phyloP scores from a whole-genome alignment of 2,797 vertebrate genomes.

The Anguilla obscura region DNA sequence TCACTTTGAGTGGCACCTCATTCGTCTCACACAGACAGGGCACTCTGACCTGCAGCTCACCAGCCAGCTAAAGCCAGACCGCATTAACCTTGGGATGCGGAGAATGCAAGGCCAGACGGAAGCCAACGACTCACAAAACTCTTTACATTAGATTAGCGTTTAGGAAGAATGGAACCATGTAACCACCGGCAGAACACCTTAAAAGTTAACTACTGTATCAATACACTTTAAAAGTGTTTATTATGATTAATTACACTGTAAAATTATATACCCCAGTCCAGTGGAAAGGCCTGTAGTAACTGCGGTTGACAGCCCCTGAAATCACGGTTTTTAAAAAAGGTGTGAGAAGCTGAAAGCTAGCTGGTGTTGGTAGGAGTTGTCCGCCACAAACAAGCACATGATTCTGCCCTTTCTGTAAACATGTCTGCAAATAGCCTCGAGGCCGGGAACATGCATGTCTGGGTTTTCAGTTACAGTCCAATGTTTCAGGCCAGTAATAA shows the following conservation, averaged over 20 bases:
- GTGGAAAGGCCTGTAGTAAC: background rate
- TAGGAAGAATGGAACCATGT: background rate
- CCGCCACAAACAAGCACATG: constrained; percentile 57
- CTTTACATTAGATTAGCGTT: background rate
- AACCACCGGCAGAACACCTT: background rate
- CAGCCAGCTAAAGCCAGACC: background rate
- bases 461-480: constrained; percentile 58
- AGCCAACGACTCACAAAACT: background rate
- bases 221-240: background rate
- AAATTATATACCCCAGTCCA: background rate
- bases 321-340: background rate
- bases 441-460: constrained; percentile 42
- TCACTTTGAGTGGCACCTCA: background rate
- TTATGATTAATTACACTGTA: background rate
- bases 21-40: background rate
- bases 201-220: background rate
- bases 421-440: constrained; percentile 68
- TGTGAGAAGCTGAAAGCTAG: background rate
- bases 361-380: constrained; percentile 26
- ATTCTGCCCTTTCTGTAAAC: constrained; percentile 59
- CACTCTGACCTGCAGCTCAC: background rate
- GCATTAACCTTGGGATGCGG: background rate
- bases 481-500: constrained; percentile 42
- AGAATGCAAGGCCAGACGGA: background rate
- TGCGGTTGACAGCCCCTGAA: background rate